Percentiles rank a stretch among this genome's conserved stretches.
Conservation (phyloP, 2,888 invertebrate genomes). For the Ophraella communa region DNA sequence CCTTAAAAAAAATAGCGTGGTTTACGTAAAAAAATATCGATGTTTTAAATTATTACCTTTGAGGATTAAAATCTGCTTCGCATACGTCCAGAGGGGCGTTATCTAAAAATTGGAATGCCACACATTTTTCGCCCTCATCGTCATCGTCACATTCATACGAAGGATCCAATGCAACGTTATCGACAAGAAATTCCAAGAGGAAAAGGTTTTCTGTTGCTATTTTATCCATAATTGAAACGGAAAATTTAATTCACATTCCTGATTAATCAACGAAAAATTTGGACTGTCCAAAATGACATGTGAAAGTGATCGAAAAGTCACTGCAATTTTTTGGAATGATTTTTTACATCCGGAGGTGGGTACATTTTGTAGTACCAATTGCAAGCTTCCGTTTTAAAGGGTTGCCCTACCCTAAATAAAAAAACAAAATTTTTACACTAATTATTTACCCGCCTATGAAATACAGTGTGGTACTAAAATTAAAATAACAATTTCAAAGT, state of each 20-base stretch:
- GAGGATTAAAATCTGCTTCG: slow-evolving; percentile 64
- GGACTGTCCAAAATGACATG: background rate
- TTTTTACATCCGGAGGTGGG: slow-evolving; percentile 60
- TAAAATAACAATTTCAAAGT: too few species aligned
- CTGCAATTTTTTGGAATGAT: slow-evolving; percentile 42
- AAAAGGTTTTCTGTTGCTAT: slow-evolving; percentile 66
- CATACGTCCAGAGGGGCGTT: slow-evolving; percentile 68
- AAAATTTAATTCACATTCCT: background rate
- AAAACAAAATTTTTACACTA: background rate
- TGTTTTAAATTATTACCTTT: too few species aligned
- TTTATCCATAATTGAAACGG: slow-evolving; percentile 53
- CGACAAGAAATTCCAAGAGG: slow-evolving; percentile 70
- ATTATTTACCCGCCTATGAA: too few species aligned
- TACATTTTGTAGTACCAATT: slow-evolving; percentile 66
- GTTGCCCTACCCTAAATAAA: slow-evolving; percentile 61
- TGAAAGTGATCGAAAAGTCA: slow-evolving; percentile 8
- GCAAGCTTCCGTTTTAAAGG: slow-evolving; percentile 65
- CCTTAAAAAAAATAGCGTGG: background rate
- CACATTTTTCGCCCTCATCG: slow-evolving; percentile 63
- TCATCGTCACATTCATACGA: slow-evolving; percentile 45
- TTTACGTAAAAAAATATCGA: too few species aligned
- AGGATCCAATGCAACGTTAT: slow-evolving; percentile 57
- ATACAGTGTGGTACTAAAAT: too few species aligned
- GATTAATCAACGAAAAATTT: slow-evolving; percentile 12
- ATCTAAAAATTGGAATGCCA: slow-evolving; percentile 66